These are phyloP conservation scores for Scomberomorus guttatus DNA, from an alignment of 2,797 vertebrate genomes.

Conservation along the genomic window DNA sequence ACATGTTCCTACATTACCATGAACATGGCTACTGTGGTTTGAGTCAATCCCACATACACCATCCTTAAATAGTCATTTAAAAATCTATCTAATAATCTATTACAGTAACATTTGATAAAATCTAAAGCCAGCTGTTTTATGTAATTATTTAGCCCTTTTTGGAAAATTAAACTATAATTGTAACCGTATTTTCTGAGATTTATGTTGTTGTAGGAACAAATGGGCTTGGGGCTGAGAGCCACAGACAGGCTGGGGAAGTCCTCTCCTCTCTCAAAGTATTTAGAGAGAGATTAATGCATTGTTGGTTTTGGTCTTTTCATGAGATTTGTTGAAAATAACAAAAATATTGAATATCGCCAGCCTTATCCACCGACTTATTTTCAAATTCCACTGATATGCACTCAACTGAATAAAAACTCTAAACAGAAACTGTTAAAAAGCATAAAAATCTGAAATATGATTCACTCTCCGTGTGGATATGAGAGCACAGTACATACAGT, in stretches of 20 bases:
- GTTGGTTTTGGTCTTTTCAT: too few relatives aligned
- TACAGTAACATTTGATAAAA: background rate
- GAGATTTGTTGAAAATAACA: too few relatives aligned
- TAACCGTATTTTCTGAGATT: too few relatives aligned
- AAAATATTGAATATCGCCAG: too few relatives aligned
- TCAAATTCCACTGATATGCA: background rate
- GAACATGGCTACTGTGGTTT: background rate
- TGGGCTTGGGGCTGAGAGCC: too few relatives aligned
- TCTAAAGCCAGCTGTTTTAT: background rate
- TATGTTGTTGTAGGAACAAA: too few relatives aligned
- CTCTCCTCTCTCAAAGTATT: too few relatives aligned
- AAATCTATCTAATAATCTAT: too few relatives aligned
- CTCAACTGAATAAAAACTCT: background rate
- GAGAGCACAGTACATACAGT: background rate
- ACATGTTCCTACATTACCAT: background rate
- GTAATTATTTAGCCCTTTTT: background rate
- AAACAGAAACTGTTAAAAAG: background rate
- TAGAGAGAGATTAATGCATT: too few relatives aligned
- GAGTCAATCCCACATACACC: background rate
- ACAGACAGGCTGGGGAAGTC: too few relatives aligned
- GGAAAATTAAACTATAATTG: too few relatives aligned
- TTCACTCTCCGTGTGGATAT: background rate
- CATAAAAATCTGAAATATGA: background rate
- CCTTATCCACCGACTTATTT: background rate
- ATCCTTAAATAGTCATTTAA: background rate